Base-by-base conservation (phyloP, 2,888 invertebrate species). In the Scrobipalpa atriplicella region DNA sequence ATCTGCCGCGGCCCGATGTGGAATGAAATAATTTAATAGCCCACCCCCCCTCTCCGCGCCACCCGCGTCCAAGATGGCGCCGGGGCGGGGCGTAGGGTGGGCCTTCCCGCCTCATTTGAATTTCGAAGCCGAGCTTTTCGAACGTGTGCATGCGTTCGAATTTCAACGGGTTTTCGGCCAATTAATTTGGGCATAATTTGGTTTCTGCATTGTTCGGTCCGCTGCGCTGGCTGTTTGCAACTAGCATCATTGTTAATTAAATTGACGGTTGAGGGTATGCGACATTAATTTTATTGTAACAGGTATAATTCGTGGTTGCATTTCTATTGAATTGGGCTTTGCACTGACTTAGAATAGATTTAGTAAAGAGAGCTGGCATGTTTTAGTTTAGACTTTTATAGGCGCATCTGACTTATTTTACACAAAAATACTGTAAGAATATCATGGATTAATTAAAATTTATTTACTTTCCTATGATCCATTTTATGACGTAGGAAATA, bases 1-100 rank as follows among this genome's bases (percentile, higher is more conserved):
- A 90, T 82, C 87, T 82, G 82, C 82, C 86, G 84, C 87, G 84
- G 92, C 89, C 85, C 87, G 86, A 88, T 89, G 90, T 85, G 86
- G 89, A 92, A 90, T 92, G 92, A 92, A 92, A 92, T 92, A 88
- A 92, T 92, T 92, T 89, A 91, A 89, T 90, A 90, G 90, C 82
- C 88, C 86, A 86, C 87, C 88, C 78, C 69, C 88, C 86, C 86
- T 87, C 88, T 78, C 69, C 70, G 77, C 82, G 79, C 85, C 85
- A 80, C 84, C 80, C 79, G 80, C 77, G 86, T 89, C 76, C 91
- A 92, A 91, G 87, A 91, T 90, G 92, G 92, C 91, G 91, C 80
- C 86, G 86, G 90, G 91, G 91, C 89, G 89, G 88, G 75, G 87
- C 86, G 75, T 81, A 77, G 86, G 90, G 87, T 87, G 89, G 90